Evolutionary conservation across 2,797 vertebrate genomes (phyloP).

Genomic region (Betta splendens): DNA sequence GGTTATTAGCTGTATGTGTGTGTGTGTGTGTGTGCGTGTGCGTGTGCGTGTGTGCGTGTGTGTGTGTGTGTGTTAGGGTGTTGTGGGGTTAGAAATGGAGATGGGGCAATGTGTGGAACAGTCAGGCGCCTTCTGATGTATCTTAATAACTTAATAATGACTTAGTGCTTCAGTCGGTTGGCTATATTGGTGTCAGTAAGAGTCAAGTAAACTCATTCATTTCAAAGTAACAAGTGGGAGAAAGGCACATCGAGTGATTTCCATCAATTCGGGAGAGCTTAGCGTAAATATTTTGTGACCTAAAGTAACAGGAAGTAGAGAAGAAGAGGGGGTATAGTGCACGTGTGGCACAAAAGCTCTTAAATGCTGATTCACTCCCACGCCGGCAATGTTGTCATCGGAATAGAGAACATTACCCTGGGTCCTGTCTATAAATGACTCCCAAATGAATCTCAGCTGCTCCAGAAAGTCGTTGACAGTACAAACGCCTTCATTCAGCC

Average conservation of each 20-base stretch:
- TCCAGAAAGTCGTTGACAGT: conserved; percentile 25
- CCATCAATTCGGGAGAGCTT: conserved; percentile 25
- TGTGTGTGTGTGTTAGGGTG: too few species aligned
- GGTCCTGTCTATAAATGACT: conserved; percentile 40
- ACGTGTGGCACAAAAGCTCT: conserved; percentile 42
- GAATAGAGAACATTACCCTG: conserved; percentile 26
- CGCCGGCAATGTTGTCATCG: conserved; percentile 45
- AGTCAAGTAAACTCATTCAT: conserved; percentile 34
- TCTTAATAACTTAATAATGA: too few species aligned
- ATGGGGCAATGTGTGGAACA: too few species aligned
- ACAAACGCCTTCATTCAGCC: conserved; percentile 14
- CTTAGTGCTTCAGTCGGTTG: too few species aligned
- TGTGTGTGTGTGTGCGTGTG: background rate
- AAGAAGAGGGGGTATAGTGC: conserved; percentile 6
- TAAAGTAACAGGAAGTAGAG: conserved; percentile 27
- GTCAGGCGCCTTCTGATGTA: background rate
- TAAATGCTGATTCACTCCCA: conserved; percentile 57
- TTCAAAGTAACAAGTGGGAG: conserved; percentile 46
- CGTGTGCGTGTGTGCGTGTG: too few species aligned
- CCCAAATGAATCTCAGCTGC: conserved; percentile 30
- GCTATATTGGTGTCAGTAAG: conserved; percentile 20
- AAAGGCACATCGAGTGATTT: conserved; percentile 18
- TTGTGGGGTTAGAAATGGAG: too few species aligned
- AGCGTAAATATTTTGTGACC: conserved; percentile 42
- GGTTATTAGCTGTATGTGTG: background rate